phyloP scores from a whole-genome alignment of 2,888 invertebrate genomes.

The Deladenus siricidicola region DNA sequence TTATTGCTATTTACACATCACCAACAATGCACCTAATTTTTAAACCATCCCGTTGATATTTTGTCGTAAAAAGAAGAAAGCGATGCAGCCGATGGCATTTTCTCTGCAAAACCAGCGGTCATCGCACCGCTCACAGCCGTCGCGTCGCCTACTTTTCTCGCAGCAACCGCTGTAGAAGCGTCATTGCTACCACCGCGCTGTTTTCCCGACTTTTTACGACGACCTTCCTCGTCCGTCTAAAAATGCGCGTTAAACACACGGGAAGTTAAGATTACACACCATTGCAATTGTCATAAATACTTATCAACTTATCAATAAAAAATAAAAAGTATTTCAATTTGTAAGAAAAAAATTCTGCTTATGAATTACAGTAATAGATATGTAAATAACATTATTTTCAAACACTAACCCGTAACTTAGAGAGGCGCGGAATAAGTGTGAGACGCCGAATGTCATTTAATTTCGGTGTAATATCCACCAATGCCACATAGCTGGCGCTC shows the following conservation, averaged over 20 bases:
- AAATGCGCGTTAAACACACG: too few relatives aligned
- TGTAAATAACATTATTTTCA: not conserved
- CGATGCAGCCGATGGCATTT: slow-evolving; percentile 6
- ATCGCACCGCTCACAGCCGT: not conserved
- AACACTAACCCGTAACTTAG: slow-evolving; percentile 19
- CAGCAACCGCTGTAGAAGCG: not conserved
- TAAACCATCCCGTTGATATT: slow-evolving; percentile 32
- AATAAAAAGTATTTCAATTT: not conserved
- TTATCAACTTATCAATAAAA: too few relatives aligned
- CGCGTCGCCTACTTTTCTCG: not conserved
- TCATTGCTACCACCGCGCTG: not conserved
- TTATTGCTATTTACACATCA: not conserved
- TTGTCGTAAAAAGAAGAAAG: slow-evolving; percentile 27
- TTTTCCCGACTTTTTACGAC: not conserved
- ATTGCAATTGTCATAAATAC: too few relatives aligned
- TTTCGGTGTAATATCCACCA: slow-evolving; percentile 30
- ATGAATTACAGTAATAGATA: not conserved
- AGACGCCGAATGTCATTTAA: slow-evolving; percentile 25
- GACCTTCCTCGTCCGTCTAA: slow-evolving; percentile 5
- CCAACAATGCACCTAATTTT: slow-evolving; percentile 1
- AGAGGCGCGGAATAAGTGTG: slow-evolving; percentile 26
- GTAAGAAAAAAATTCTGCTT: too few relatives aligned
- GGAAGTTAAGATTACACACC: too few relatives aligned
- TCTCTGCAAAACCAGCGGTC: not conserved
- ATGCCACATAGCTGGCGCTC: slow-evolving; percentile 9